Base-by-base conservation (phyloP, 2,113 vertebrate species). In the Empidonax alnorum region DNA sequence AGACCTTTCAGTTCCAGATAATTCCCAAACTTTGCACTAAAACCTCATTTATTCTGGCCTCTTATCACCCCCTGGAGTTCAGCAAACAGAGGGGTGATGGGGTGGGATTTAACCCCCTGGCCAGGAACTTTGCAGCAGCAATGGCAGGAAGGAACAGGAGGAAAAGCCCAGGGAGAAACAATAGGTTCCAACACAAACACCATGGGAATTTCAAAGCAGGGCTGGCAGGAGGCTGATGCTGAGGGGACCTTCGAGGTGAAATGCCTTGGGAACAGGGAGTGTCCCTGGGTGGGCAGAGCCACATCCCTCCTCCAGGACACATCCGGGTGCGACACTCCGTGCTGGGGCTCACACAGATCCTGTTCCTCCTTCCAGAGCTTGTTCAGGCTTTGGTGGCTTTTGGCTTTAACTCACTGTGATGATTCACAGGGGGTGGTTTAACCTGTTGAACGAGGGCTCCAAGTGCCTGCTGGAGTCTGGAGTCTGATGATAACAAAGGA, bases 131-230 rank as follows among this genome's bases (percentile, higher is more conserved):
- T 44, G 88, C 65, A 53, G 87, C 88, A 66, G 78, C 78, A 93
- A 90, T 69, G 0, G 37, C 90, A 94, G 94, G 95, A 96, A 94
- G 95, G 83, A 97, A 95, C 83, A 77, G 47, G 79, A 97, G 94
- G 90, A 92, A 92, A 90, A 88, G 85, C 59, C 78, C 79, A 73
- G 92, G 71, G 84, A 90, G 82, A 23, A 97, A 97, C 94, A 97
- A 96, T 96, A 77, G 82, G n/a, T 42, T 25, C 23, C 21, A 58
- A 6, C 90, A 49, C 44, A 81, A 93, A 84, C 39, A 46, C 46
- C 28, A 6, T 0, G 2, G 56, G 73, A 65, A 31, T 73, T 84
- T 91, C 61, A 84, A 37, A 89, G 87, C 74, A 2, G 55, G 55
- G 75, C 20, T 53, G 62, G 46, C 0, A 47, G 52, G 75, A 83